Conservation (phyloP, 2,797 vertebrate species). For the Chrysocyon brachyurus region DNA sequence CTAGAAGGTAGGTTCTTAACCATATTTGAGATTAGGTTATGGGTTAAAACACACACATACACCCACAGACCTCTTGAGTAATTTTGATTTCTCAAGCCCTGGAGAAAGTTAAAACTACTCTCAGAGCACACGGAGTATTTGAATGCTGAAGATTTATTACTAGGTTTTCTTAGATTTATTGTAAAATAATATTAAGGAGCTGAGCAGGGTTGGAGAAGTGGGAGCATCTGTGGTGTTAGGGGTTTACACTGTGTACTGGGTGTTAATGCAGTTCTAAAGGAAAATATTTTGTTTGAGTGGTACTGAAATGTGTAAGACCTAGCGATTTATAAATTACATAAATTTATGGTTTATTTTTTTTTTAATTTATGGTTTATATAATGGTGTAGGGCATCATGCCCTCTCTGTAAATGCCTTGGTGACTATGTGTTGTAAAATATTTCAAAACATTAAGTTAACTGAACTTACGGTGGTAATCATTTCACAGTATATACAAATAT, state of each 20-base stretch:
- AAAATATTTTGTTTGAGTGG: not conserved
- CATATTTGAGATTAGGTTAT: conserved; percentile 38
- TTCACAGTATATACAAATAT: not conserved
- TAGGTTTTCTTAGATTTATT: conserved; percentile 32
- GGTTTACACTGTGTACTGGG: not conserved
- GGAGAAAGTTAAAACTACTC: conserved; percentile 30
- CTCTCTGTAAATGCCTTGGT: not conserved
- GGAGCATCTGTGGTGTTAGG: not conserved
- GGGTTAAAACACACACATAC: not conserved
- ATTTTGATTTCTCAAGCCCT: conserved; percentile 48
- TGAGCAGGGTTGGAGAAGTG: not conserved
- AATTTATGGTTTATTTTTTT: not conserved
- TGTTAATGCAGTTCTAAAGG: not conserved
- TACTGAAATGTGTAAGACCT: not conserved
- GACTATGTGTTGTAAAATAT: conserved; percentile 28
- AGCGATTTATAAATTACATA: conserved; percentile 14
- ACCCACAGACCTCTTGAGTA: not conserved
- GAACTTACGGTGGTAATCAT: not conserved
- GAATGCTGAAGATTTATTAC: conserved; percentile 16
- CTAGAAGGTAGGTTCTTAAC: conserved; percentile 50
- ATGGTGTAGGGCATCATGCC: not conserved
- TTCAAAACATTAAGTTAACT: not conserved
- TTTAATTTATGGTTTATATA: not conserved
- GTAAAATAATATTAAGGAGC: conserved; percentile 18
- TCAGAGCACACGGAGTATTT: conserved; percentile 16